phyloP scores from a whole-genome alignment of 2,113 vertebrate species.

The Rhea pennata region DNA sequence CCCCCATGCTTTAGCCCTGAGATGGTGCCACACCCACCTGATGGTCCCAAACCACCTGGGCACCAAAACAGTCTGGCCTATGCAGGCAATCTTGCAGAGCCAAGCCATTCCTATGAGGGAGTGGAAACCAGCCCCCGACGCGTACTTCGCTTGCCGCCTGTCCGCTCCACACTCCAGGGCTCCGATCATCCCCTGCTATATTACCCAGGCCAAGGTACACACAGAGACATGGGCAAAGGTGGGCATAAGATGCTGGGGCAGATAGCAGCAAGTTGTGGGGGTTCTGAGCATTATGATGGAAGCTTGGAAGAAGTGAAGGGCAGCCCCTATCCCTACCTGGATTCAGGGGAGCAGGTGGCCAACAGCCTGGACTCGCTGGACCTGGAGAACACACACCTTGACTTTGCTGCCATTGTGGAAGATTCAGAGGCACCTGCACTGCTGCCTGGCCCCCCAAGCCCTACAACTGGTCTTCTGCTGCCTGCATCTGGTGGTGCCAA shows the following conservation, averaged over 20 bases:
- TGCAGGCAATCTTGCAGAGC: slow-evolving; percentile 73
- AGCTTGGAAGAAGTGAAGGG: slow-evolving; percentile 75
- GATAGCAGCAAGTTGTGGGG: slow-evolving; percentile 63
- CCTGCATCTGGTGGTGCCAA: slow-evolving; percentile 70
- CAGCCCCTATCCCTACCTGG: slow-evolving; percentile 77
- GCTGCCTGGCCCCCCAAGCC: slow-evolving; percentile 74
- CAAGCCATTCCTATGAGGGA: slow-evolving; percentile 75
- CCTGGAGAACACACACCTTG: slow-evolving; percentile 95
- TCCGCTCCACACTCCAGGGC: slow-evolving; percentile 3
- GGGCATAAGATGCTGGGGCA: slow-evolving; percentile 60
- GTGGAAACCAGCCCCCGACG: slow-evolving; percentile 59
- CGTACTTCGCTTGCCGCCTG: slow-evolving; percentile 75
- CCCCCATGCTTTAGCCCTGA: slow-evolving; percentile 80
- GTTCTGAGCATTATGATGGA: slow-evolving; percentile 56
- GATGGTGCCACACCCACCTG: slow-evolving; percentile 83
- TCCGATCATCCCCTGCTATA: slow-evolving; percentile 19
- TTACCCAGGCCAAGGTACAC: slow-evolving; percentile 78
- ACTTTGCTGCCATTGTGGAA: slow-evolving; percentile 95
- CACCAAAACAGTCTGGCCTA: slow-evolving; percentile 81
- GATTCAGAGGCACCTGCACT: slow-evolving; percentile 84
- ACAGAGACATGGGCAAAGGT: slow-evolving; percentile 70
- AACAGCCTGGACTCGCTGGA: slow-evolving; percentile 94
- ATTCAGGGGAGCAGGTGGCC: slow-evolving; percentile 82
- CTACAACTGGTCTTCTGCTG: slow-evolving; percentile 68
- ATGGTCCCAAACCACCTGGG: slow-evolving; percentile 76